These are phyloP conservation scores for Crax fasciolata DNA, from an alignment of 2,797 vertebrate species.

Conservation along the genomic window DNA sequence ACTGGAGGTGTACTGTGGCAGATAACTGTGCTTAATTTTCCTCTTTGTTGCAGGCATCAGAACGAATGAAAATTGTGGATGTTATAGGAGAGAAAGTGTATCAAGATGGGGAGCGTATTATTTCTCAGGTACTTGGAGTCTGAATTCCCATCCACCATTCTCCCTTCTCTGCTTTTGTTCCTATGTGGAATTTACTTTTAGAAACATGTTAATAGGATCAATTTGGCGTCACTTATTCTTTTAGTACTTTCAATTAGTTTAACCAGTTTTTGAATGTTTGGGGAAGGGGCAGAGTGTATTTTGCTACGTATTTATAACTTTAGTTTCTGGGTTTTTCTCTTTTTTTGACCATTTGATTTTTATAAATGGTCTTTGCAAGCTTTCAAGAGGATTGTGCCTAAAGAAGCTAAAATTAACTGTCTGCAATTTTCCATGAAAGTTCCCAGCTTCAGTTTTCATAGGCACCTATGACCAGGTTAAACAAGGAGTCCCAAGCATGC, in stretches of 20 bases:
- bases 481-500: neutral
- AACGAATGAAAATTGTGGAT: conserved; percentile 98
- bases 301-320: neutral
- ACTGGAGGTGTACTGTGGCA: neutral
- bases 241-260: neutral
- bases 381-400: neutral
- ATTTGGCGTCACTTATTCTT: neutral
- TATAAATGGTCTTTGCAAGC: neutral
- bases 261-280: neutral
- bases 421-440: neutral
- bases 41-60: conserved; percentile 85
- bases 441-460: neutral
- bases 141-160: neutral
- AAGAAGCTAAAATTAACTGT: neutral
- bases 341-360: neutral
- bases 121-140: conserved; percentile 84
- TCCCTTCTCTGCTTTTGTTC: neutral
- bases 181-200: neutral
- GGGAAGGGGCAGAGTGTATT: neutral
- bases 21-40: neutral
- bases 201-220: neutral
- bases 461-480: neutral
- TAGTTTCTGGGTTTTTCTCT: neutral
- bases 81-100: conserved; percentile 93
- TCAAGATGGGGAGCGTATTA: conserved; percentile 93